These are phyloP conservation scores for Tillus elongatus DNA, from an alignment of 2,888 invertebrate genomes.

Conservation along the genomic window DNA sequence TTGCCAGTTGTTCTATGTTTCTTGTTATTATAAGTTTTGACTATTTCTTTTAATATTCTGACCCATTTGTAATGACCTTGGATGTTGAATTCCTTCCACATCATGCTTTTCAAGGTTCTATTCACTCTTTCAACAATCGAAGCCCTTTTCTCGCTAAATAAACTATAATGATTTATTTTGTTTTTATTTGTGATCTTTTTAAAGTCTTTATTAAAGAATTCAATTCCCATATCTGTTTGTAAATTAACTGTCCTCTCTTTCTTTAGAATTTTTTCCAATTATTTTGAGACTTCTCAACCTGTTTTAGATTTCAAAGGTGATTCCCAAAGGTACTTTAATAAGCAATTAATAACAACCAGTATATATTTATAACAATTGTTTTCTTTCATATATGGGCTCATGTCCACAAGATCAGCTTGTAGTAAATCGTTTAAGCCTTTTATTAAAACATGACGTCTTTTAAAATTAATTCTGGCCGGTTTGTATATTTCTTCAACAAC, in stretches of 20 bases:
- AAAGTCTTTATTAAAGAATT: conserved; percentile 21
- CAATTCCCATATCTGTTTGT: conserved; percentile 16
- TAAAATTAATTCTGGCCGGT: conserved; percentile 31
- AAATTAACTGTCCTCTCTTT: conserved; percentile 9
- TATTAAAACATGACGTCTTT: conserved; percentile 27
- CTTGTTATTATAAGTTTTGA: no score
- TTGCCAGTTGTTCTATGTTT: no score
- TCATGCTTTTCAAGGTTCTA: conserved; percentile 20
- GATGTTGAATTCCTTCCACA: conserved; percentile 25
- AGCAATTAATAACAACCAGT: no score
- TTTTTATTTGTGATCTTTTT: conserved; percentile 16
- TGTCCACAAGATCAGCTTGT: conserved; percentile 35
- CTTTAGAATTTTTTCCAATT: conserved; percentile 13
- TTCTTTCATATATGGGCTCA: conserved; percentile 22
- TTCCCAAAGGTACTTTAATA: no score
- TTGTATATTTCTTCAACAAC: no score
- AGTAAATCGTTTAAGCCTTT: conserved; percentile 35
- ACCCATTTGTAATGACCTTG: conserved; percentile 23
- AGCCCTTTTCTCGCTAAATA: conserved; percentile 19
- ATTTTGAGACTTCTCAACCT: conserved; percentile 21
- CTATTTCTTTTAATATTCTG: no score
- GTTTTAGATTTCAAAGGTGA: conserved; percentile 28
- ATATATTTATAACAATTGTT: conserved; percentile 16
- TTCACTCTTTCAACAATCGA: conserved; percentile 21
- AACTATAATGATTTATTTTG: conserved; percentile 15